A percentile compares a stretch with the other conserved stretches of the same genome.
These are phyloP conservation scores for Sinopyrophorus schimmeli DNA, from an alignment of 2,888 invertebrate genomes.

Conservation along the genomic window DNA sequence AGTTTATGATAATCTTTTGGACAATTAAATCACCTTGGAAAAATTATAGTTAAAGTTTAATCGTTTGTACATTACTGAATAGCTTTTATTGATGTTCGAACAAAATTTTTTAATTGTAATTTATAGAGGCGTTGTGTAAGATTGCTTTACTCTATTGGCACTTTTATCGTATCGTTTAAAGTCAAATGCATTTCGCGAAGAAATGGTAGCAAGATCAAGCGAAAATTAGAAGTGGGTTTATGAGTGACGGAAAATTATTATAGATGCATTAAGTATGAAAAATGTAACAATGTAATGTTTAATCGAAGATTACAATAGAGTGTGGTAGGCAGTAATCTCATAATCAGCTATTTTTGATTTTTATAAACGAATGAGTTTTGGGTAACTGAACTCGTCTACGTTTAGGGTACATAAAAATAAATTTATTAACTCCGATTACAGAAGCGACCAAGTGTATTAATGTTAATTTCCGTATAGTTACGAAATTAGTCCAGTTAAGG, in stretches of 20 bases:
- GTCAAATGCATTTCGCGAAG: neutral
- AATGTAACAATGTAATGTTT: slow-evolving; percentile 14
- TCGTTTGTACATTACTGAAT: neutral
- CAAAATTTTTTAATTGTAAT: neutral
- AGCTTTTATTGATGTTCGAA: neutral
- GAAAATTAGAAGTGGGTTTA: neutral
- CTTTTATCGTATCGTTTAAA: neutral
- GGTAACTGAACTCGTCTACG: neutral
- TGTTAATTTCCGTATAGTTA: slow-evolving; percentile 14
- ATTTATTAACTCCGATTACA: slow-evolving; percentile 4
- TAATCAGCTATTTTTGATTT: neutral
- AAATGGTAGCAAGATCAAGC: neutral
- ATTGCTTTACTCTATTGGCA: neutral
- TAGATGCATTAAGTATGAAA: slow-evolving; percentile 7
- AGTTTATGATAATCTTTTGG: slow-evolving; percentile 4
- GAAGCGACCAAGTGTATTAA: slow-evolving; percentile 11
- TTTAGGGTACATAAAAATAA: neutral
- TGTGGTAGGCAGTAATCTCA: slow-evolving; percentile 1
- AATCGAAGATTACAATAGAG: slow-evolving; percentile 7
- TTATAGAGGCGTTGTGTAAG: neutral
- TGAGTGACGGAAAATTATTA: slow-evolving; percentile 4
- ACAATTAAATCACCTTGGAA: neutral
- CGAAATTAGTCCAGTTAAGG: slow-evolving; percentile 12
- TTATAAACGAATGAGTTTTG: neutral
- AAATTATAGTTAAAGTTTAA: neutral